Conservation (phyloP, 2,888 invertebrate genomes). For the Cheilosia impressa region DNA sequence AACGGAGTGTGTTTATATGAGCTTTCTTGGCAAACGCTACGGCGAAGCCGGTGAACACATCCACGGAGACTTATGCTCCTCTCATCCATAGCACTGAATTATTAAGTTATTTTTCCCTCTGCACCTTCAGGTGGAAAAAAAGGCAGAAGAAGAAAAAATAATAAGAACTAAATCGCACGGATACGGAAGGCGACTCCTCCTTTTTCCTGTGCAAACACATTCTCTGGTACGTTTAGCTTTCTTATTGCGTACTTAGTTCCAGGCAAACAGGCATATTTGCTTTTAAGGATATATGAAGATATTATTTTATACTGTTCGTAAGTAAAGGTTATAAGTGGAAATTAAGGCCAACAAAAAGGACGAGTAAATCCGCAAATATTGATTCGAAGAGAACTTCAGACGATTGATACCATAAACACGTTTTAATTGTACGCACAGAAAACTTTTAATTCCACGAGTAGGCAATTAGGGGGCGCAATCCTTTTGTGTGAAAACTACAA, state of each 20-base stretch:
- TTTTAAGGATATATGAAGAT: constrained; percentile 26
- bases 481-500: background rate
- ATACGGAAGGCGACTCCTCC: constrained; percentile 3
- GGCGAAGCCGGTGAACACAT: constrained; percentile 25
- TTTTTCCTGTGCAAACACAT: constrained; percentile 12
- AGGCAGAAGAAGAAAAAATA: background rate
- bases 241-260: constrained; percentile 17
- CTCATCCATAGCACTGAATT: constrained; percentile 45
- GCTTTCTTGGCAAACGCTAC: constrained; percentile 10
- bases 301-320: constrained; percentile 35
- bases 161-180: constrained; percentile 28
- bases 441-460: constrained; percentile 19
- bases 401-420: background rate
- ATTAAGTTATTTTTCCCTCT: constrained; percentile 33
- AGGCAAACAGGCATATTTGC: constrained; percentile 2
- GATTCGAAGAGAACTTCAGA: constrained; percentile 1
- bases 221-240: background rate
- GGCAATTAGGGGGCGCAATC: background rate
- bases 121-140: background rate
- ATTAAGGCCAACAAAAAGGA: background rate
- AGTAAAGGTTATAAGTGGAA: constrained; percentile 15
- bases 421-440: background rate
- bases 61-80: constrained; percentile 15
- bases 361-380: constrained; percentile 23
- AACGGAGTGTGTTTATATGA: constrained; percentile 4